A percentile compares a stretch with the other conserved stretches of the same genome.
Conservation (phyloP, 1,140 invertebrate genomes). For the Diorhabda sublineata region DNA sequence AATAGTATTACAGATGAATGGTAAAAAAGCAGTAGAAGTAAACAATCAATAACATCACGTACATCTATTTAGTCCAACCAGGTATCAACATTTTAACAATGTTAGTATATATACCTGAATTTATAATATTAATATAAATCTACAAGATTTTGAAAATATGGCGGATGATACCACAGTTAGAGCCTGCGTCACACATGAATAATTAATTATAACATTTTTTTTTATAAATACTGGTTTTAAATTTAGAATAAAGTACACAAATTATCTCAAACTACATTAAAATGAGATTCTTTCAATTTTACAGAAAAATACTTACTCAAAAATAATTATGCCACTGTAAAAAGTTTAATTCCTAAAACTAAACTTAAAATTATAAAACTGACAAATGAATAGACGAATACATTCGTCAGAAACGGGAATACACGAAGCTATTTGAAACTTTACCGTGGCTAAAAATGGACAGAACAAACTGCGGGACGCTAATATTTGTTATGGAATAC, state of each 20-base stretch:
- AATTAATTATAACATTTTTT: neutral
- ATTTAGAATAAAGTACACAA: too few species aligned
- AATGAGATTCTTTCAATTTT: neutral
- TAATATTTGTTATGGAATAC: conserved; percentile 29
- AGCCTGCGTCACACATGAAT: neutral
- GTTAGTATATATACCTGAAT: too few species aligned
- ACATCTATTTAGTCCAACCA: too few species aligned
- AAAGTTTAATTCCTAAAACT: conserved; percentile 36
- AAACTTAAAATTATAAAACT: conserved; percentile 39
- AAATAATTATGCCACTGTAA: conserved; percentile 40
- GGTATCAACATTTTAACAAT: too few species aligned
- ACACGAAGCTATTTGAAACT: conserved; percentile 31
- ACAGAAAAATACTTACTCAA: conserved; percentile 31
- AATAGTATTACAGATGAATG: too few species aligned
- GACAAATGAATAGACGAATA: conserved; percentile 35
- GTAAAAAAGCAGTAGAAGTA: too few species aligned
- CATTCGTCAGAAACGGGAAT: conserved; percentile 26
- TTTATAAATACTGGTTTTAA: too few species aligned
- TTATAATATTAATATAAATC: too few species aligned
- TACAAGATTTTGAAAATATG: neutral
- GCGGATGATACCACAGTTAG: neutral
- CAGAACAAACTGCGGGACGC: conserved; percentile 25
- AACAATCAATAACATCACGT: too few species aligned
- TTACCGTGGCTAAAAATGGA: conserved; percentile 36
- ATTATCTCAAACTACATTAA: neutral